Evolutionary conservation across 2,113 vertebrate species (phyloP).

Genomic region (Triplophysa rosa): DNA sequence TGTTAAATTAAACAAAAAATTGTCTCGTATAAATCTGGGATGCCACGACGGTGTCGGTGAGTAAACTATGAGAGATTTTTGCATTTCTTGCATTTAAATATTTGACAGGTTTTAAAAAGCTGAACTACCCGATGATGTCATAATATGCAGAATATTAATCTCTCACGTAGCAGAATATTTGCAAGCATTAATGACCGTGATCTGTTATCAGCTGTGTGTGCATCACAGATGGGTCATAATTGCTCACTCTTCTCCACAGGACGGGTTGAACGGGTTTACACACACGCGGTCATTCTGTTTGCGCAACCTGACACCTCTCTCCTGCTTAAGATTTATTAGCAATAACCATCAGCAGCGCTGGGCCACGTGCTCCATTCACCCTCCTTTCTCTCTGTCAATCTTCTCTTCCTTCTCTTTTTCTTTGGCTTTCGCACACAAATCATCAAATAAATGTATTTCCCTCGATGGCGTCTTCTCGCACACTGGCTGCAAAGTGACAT

Average conservation of each 20-base stretch:
- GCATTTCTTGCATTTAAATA: too few relatives aligned
- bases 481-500: slow-evolving; percentile 28
- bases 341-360: slow-evolving; percentile 53
- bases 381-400: not conserved
- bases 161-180: not conserved
- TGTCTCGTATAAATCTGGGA: too few relatives aligned
- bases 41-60: too few relatives aligned
- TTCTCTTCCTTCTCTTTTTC: not conserved
- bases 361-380: not conserved
- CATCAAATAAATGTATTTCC: slow-evolving; percentile 21
- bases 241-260: slow-evolving; percentile 72
- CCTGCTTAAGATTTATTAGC: slow-evolving; percentile 57
- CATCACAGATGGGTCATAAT: slow-evolving; percentile 64
- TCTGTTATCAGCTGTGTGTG: not conserved
- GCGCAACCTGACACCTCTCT: slow-evolving; percentile 60
- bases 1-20: too few relatives aligned
- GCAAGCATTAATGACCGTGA: not conserved
- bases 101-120: too few relatives aligned
- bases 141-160: not conserved
- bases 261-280: slow-evolving; percentile 60
- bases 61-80: too few relatives aligned
- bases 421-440: slow-evolving; percentile 33
- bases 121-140: too few relatives aligned
- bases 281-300: slow-evolving; percentile 61
- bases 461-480: not conserved